Evolutionary conservation across 2,888 invertebrate genomes (phyloP).

Genomic region (Conchocele bisecta): DNA sequence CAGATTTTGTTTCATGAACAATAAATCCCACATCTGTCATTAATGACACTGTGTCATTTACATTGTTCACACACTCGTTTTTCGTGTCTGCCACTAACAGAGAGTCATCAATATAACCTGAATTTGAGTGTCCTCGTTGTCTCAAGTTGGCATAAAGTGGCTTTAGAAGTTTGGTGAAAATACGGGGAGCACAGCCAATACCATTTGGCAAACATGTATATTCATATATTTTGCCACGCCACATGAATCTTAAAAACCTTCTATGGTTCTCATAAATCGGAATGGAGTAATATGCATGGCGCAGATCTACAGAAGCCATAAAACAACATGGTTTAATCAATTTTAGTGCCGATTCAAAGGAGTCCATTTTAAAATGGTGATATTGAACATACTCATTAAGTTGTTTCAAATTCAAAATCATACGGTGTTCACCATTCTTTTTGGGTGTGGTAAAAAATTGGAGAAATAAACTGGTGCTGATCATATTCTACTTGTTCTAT

Average conservation of each 20-base stretch:
- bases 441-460: slow-evolving; percentile 45
- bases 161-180: slow-evolving; percentile 55
- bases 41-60: slow-evolving; percentile 17
- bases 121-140: slow-evolving; percentile 32
- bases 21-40: slow-evolving; percentile 37
- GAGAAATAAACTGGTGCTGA: slow-evolving; percentile 28
- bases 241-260: slow-evolving; percentile 40
- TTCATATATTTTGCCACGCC: slow-evolving; percentile 41
- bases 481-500: slow-evolving; percentile 17
- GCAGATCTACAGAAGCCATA: slow-evolving; percentile 43
- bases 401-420: slow-evolving; percentile 48
- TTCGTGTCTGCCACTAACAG: slow-evolving; percentile 19
- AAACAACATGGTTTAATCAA: slow-evolving; percentile 25
- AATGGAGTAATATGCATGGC: slow-evolving; percentile 52
- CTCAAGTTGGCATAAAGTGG: slow-evolving; percentile 44
- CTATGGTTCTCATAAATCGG: slow-evolving; percentile 20
- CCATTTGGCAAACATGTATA: slow-evolving; percentile 49
- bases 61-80: slow-evolving; percentile 33
- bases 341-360: slow-evolving; percentile 41
- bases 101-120: slow-evolving; percentile 54
- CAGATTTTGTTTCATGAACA: slow-evolving; percentile 37
- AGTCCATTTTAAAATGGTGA: slow-evolving; percentile 54
- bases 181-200: slow-evolving; percentile 36
- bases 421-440: slow-evolving; percentile 40
- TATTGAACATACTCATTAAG: slow-evolving; percentile 39